These are phyloP conservation scores for Apamea epomidion DNA, from an alignment of 2,888 invertebrate genomes.

Conservation along the genomic window DNA sequence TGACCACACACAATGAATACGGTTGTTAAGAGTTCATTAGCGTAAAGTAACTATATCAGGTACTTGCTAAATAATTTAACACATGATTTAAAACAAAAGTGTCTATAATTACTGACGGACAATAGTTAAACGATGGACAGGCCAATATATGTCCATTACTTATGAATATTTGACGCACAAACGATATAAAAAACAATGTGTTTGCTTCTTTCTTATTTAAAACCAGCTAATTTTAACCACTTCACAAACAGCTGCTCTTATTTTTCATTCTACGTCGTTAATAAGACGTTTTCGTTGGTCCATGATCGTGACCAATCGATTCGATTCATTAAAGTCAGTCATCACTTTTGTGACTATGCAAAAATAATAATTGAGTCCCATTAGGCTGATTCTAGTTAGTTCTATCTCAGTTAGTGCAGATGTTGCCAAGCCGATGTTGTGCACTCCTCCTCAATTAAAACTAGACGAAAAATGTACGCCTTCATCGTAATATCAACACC, in stretches of 20 bases:
- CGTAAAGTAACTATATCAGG: not conserved
- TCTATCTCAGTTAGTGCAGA: not conserved
- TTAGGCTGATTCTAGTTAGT: constrained; percentile 21
- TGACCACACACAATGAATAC: not conserved
- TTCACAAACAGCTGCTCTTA: not conserved
- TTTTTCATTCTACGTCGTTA: not conserved
- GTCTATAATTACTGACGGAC: not conserved
- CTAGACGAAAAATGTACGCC: not conserved
- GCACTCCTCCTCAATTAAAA: not conserved
- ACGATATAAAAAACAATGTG: not conserved
- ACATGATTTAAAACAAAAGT: not conserved
- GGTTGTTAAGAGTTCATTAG: not conserved
- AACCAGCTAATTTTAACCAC: not conserved
- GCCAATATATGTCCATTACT: constrained; percentile 10
- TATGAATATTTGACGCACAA: not conserved
- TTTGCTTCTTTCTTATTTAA: not conserved
- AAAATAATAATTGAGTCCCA: constrained; percentile 21
- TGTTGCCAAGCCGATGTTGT: not conserved
- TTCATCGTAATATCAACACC: not conserved
- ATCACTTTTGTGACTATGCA: constrained; percentile 41
- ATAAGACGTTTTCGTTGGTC: not conserved
- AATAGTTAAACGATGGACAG: not conserved
- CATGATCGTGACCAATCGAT: constrained; percentile 32
- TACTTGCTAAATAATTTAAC: not conserved
- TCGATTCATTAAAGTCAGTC: constrained; percentile 1